phyloP scores from a whole-genome alignment of 2,113 vertebrate species.

The Phaetusa simplex region DNA sequence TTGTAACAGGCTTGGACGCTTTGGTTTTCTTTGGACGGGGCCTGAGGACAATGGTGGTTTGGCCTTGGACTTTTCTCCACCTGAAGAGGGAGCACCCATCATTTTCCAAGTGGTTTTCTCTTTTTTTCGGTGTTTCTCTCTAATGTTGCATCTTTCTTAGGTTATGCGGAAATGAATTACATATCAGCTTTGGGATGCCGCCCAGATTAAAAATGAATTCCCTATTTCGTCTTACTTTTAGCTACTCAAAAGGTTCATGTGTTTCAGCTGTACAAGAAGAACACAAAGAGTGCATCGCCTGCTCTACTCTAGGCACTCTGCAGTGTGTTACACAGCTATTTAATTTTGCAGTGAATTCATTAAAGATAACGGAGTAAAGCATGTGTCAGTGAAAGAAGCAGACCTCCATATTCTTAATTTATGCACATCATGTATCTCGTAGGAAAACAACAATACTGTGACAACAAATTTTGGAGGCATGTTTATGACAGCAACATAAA shows the following conservation, averaged over 20 bases:
- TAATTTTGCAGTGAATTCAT: not conserved
- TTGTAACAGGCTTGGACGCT: rapidly evolving
- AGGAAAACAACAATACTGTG: not conserved
- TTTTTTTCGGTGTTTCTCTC: not conserved
- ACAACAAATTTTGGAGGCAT: not conserved
- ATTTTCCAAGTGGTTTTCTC: not conserved
- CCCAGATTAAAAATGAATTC: not conserved
- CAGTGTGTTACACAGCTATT: not conserved
- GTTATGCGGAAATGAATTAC: not conserved
- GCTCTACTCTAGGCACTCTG: not conserved
- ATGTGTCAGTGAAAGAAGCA: not conserved
- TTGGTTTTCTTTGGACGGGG: not conserved
- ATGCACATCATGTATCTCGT: not conserved
- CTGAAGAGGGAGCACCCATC: not conserved
- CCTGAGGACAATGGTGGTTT: not conserved
- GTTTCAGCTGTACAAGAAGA: not conserved
- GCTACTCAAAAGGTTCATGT: not conserved
- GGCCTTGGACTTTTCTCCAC: not conserved
- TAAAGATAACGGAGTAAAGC: not conserved
- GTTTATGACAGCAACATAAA: not conserved
- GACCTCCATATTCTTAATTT: not conserved
- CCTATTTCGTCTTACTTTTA: not conserved
- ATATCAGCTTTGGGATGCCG: not conserved
- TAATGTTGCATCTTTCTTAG: not conserved
- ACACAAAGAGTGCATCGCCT: not conserved